Base-by-base conservation (phyloP, 2,797 vertebrate genomes). In the Spatula versicolor region DNA sequence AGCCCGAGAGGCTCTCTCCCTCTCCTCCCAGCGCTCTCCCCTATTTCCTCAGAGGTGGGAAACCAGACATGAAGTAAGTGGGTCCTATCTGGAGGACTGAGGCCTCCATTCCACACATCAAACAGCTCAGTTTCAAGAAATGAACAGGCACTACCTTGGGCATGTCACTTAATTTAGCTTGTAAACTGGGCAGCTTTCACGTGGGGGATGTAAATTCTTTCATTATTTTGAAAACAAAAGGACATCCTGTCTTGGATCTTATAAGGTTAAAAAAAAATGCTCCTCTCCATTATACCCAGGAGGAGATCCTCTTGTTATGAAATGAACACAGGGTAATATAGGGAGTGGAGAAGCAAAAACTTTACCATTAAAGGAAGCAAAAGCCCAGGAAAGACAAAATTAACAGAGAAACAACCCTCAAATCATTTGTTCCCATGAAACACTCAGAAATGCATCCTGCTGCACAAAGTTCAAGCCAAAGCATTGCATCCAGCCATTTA, bases 101-200 rank as follows among this genome's bases (percentile, higher is more conserved):
- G 31, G 62, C 28, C 35, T 83, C 62, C 15, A 5, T 46, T 78
- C 20, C 6, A 66, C 63, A 64, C 0, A 3, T 37, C 31, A 74
- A 26, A 50, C n/a, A 75, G 31, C 15, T 46, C 74, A 59, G 23
- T 48, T 67, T 25, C 59, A 66, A 63, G 46, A 41, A 64, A 93
- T n/a, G 35, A 54, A 68, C 6, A 54, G 22, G 23, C 9, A 33
- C 30, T 48, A 58, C 23, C 54, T 73, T 43, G 12, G 18, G 14
- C 15, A 64, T 84, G n/a, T 22, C 52, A 50, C 50, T 73, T 62
- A 52, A 67, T 48, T 28, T 20, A 56, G 21, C 28, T 60, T 7
- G 4, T 30, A 85, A 68, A 87, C 0, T 0, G 1, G 50, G 22
- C 60, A 74, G 1, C n/a, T 81, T n/a, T 48, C 23, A 7, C 5